Base-by-base conservation (phyloP, 2,113 vertebrate genomes). In the Nibea coibor region DNA sequence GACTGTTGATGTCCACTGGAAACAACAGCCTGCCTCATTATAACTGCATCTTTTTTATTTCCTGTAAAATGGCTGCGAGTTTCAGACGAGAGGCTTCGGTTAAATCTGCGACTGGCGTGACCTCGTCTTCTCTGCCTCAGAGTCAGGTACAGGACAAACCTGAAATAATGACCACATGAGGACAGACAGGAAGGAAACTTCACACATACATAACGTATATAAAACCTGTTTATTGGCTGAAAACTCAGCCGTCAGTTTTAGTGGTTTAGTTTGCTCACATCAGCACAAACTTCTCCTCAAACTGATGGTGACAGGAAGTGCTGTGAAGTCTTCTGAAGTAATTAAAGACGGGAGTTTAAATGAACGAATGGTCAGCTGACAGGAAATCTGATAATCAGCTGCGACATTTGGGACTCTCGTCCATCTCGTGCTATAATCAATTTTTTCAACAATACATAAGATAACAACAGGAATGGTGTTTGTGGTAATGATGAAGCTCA, bases 1-100 rank as follows among this genome's bases (percentile, higher is more conserved):
- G 82, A 66, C 61, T 3, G 65, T 19, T 39, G 57, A 72, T 47
- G 10, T 78, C 58, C 43, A 4, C n/a, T 0, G 20, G 14, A 20
- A 65, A 80, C 69, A 80, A 64, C 68, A 80, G 61, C 51, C 28
- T 11, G 28, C 69, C 78, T 73, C 78, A 74, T 81, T 81, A 74
- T 8, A 43, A 5, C 62, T 45, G 24, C 8, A 3, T 26, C 66
- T 58, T 12, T 10, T 47, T 39, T 14, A 48, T 42, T 48, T 39
- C 8, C 35, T 2, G 35, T n/a, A 11, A 24, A 56, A 15, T 42
- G 39, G 42, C 39, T n/a, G 51, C 22, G 7, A 10, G n/a, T 28
- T 57, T 57, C 3, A 2, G 39, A 39, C 1, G 2, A 8, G 75
- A 57, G 42, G 77, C 42, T 24, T 20, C 20, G 8, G 9, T 39